Percentiles rank a stretch among this genome's conserved stretches.
phyloP scores from a whole-genome alignment of 2,113 vertebrate genomes.

The Anseranas semipalmata region DNA sequence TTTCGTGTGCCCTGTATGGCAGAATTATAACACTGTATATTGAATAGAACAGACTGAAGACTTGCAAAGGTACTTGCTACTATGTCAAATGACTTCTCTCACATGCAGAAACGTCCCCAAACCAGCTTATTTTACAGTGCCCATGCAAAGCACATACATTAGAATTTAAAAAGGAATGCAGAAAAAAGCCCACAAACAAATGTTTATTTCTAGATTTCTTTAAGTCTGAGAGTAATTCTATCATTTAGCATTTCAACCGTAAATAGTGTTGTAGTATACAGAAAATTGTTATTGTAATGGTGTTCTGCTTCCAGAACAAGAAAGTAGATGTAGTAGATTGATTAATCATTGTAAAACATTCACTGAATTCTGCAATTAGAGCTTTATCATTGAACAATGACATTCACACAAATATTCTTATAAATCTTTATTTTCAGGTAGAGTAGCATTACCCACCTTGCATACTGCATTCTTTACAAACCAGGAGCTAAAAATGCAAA shows the following conservation, averaged over 20 bases:
- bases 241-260: neutral
- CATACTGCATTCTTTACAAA: neutral
- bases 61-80: slow-evolving; percentile 9
- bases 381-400: neutral
- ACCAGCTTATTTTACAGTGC: neutral
- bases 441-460: neutral
- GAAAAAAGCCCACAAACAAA: neutral
- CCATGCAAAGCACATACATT: neutral
- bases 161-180: neutral
- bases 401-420: neutral
- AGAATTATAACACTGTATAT: neutral
- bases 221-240: neutral
- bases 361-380: slow-evolving; percentile 18
- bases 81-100: neutral
- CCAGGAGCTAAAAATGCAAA: neutral
- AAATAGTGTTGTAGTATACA: neutral
- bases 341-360: neutral
- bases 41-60: slow-evolving; percentile 33
- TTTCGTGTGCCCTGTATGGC: neutral
- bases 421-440: neutral
- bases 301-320: neutral
- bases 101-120: neutral
- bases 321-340: neutral
- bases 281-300: neutral
- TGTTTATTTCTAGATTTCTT: neutral